Evolutionary conservation across 2,797 vertebrate genomes (phyloP), one percentile per base, ranked within the genome.

Genomic region (Taenioides sp.): DNA sequence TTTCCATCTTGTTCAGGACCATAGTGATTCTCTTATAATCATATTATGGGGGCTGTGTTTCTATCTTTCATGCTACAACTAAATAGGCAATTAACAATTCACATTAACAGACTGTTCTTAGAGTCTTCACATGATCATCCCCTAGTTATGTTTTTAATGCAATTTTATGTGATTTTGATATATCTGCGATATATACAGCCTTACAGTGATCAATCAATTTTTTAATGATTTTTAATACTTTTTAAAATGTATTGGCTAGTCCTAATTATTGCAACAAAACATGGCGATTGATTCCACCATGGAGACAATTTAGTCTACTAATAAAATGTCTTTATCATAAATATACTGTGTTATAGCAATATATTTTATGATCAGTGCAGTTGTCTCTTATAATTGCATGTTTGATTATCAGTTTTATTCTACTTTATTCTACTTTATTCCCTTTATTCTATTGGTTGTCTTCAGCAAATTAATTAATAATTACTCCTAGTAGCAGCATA

Each of bases 401-500:
- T 43, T 11, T 40, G 37, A 40, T 40, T 43, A 14, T 43, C 6
- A 52, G 18, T 52, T n/a, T 52, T 20, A n/a, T n/a, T n/a, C 18
- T 7, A n/a, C 50, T n/a, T 52, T 20, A n/a, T n/a, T n/a, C 18
- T 7, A n/a, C 50, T 52, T n/a, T n/a, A 20, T 52, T 52, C 7
- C 20, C 20, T n/a, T 52, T n/a, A 20, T 52, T 52, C 20, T 52
- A n/a, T 20, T 22, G 52, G 7, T 54, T 54, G n/a, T 54, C 20
- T 10, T 54, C 52, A 22, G n/a, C 7, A 54, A 7, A 54, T 57
- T 57, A 23, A 23, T 57, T 10, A 57, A 25, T 14, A 57, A 57
- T 57, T 23, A 69, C 63, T 47, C 2, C 1, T 67, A 31, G 59
- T 40, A 72, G 66, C 22, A 73, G 23, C 27, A 43, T 55, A 16